Evolutionary conservation across 2,113 vertebrate genomes (phyloP), one percentile per base, ranked within the genome.

Genomic region (Aepyceros melampus): DNA sequence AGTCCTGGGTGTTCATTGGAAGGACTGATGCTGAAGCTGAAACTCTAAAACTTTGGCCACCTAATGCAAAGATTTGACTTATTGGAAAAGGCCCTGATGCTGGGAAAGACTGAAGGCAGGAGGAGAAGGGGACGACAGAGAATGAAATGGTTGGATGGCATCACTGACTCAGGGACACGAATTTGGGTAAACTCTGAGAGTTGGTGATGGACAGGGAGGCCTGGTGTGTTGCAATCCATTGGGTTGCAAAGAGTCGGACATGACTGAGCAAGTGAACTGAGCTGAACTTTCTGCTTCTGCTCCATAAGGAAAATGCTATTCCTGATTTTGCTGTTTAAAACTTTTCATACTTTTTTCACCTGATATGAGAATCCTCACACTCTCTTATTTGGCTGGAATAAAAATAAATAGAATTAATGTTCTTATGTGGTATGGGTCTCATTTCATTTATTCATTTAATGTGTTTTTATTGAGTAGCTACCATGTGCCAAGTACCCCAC

Each of bases 401-500:
- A 53, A 87, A 87, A 78, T 47, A 87, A 31, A 95, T 86, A 29
- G 7, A 71, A 56, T 29, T 36, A 55, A 10, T 17, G 0, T 89
- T 71, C 45, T 91, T 81, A 47, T 81, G 56, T 87, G 33, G 14
- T 62, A 19, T 45, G 16, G 29, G 2, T 87, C 78, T 88, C n/a
- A 74, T 79, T 92, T 87, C 71, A 82, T n/a, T 29, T 87, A 51
- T 55, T 58, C 7, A 40, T 9, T 27, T 71, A 53, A 10, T n/a
- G 9, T 8, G 31, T 60, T 87, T 96, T 74, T 47, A 94, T 45
- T 81, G n/a, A 91, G 87, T n/a, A 87, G n/a, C 53, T 40, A 33
- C 5, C 13, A 17, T 49, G 25, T 53, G 8, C 76, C 76, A 17
- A 36, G 33, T 23, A 62, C 43, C 23, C 8, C 13, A 87, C n/a